Conservation (phyloP, 2,888 invertebrate genomes). For the Ischnura elegans region DNA sequence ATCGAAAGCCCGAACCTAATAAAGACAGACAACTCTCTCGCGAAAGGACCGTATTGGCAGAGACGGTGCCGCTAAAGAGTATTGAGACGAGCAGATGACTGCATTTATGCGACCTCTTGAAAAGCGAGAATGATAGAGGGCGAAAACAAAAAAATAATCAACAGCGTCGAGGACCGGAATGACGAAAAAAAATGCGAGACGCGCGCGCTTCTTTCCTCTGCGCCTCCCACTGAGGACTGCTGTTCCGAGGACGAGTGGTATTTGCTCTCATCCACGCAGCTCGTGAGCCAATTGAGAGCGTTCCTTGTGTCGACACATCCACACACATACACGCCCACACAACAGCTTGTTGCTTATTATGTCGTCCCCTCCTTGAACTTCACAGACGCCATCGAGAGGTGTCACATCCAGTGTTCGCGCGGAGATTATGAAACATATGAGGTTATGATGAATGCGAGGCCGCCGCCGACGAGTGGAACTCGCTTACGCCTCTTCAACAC, state of each 20-base stretch:
- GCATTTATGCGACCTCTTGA: background rate
- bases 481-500: background rate
- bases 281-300: background rate
- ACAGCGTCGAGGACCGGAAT: background rate
- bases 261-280: background rate
- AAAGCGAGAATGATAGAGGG: background rate
- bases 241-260: conserved; percentile 4
- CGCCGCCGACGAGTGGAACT: background rate
- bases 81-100: background rate
- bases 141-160: background rate
- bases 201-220: background rate
- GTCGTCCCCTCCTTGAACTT: background rate
- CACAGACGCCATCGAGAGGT: background rate
- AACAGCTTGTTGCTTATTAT: conserved; percentile 9
- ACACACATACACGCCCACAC: background rate
- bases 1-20: background rate
- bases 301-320: conserved; percentile 9
- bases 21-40: background rate
- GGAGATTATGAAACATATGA: background rate
- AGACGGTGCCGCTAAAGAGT: background rate
- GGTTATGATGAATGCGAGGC: background rate
- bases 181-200: background rate
- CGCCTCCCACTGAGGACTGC: conserved; percentile 21
- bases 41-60: background rate
- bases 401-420: background rate